Base-by-base conservation (phyloP, 2,888 invertebrate genomes). In the Stenotaenia linearis region DNA sequence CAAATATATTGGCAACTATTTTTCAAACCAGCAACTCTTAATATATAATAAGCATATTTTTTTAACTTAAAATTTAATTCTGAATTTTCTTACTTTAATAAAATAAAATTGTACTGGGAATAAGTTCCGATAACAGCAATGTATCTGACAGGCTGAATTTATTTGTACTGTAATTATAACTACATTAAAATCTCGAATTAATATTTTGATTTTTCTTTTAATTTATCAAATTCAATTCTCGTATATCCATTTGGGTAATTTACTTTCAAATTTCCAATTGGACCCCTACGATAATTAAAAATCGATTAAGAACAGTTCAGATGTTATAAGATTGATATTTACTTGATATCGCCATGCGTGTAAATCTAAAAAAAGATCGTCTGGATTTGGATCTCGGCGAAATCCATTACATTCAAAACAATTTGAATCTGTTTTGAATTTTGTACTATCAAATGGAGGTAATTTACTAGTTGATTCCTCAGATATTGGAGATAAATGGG, bases 351-450 rank as follows among this genome's bases (percentile, higher is more conserved):
- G 83, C 78, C 86, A 84, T 35, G 97, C 97, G 87, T 98, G 98
- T 74, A 98, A 90, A 87, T 95, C 98, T 95, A 98, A 96, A 83
- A 97, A 92, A 81, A 98, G 90, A 86, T 97, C 96, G 83, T 93
- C 91, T 0, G 95, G 94, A 82, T 93, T 91, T 0, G 98, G 97
- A 87, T 98, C 97, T 82, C 94, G 89, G 88, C 95, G 97, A 81
- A 93, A 90, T 80, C 95, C 93, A 87, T 94, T 94, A 87, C 97
- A 98, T 87, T 96, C 95, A 86, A 94, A 93, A 88, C 97, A 98
- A 86, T 95, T 92, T 50, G 92, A 91, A 86, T 97, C 96, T 2
- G 7, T 75, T 6, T 7, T 23, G 12, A 61, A 90, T 85, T 93
- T 92, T 82, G 91, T 91, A 69, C 90, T 89, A 83, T 91, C 89